phyloP scores from a whole-genome alignment of 2,888 invertebrate species.

The Epirrhoe tristata region DNA sequence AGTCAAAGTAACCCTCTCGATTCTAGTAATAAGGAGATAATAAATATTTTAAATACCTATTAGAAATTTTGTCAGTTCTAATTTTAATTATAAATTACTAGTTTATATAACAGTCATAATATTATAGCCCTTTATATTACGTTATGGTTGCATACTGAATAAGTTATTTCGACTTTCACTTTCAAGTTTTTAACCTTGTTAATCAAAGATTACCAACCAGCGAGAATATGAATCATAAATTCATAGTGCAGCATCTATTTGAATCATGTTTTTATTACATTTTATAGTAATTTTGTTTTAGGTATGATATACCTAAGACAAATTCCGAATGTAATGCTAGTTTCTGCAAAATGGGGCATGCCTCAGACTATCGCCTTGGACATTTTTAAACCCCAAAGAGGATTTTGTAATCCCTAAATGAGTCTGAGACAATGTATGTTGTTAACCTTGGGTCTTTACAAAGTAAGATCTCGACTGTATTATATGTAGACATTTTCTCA shows the following conservation, averaged over 20 bases:
- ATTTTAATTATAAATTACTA: slow-evolving; percentile 7
- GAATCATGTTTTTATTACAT: background rate
- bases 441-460: too few relatives aligned
- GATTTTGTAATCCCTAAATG: too few relatives aligned
- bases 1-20: too few relatives aligned
- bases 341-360: too few relatives aligned
- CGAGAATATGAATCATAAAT: background rate
- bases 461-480: too few relatives aligned
- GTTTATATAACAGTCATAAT: slow-evolving; percentile 13
- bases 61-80: slow-evolving; percentile 5
- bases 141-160: slow-evolving; percentile 14
- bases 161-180: slow-evolving; percentile 32
- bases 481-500: too few relatives aligned
- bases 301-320: too few relatives aligned
- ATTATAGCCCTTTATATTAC: slow-evolving; percentile 13
- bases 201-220: slow-evolving; percentile 6
- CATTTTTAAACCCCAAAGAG: too few relatives aligned
- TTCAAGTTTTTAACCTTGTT: slow-evolving; percentile 21
- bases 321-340: too few relatives aligned
- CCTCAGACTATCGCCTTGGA: too few relatives aligned
- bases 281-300: too few relatives aligned
- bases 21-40: background rate
- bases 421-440: too few relatives aligned
- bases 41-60: background rate
- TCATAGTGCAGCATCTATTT: background rate